These are phyloP conservation scores for Asobara japonica DNA, from an alignment of 1,140 invertebrate species.

Conservation along the genomic window DNA sequence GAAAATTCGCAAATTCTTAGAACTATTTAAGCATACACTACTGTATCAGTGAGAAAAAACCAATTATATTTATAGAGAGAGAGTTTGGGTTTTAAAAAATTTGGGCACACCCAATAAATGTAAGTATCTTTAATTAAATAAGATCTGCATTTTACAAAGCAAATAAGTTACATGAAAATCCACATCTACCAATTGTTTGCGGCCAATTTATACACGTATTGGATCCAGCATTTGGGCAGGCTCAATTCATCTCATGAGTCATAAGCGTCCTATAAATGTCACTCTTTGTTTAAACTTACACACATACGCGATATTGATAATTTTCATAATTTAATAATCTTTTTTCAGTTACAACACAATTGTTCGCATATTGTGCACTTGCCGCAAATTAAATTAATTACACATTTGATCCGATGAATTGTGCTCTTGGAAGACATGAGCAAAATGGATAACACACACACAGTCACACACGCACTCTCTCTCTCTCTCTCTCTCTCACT, in stretches of 20 bases:
- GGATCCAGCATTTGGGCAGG: background rate
- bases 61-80: background rate
- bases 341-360: background rate
- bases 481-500: too few species aligned
- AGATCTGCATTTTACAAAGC: constrained; percentile 68
- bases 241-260: background rate
- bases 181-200: background rate
- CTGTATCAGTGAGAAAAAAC: too few species aligned
- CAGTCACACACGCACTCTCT: too few species aligned
- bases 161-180: constrained; percentile 62
- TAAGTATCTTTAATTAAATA: constrained; percentile 62
- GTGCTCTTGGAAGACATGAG: constrained; percentile 5
- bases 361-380: background rate
- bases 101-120: background rate
- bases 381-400: background rate
- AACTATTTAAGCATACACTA: too few species aligned
- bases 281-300: background rate
- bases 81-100: too few species aligned
- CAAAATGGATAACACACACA: background rate
- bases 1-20: too few species aligned
- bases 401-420: background rate
- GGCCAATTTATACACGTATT: background rate
- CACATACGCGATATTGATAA: background rate
- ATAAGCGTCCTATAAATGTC: background rate
- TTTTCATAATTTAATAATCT: background rate